Evolutionary conservation across 2,113 vertebrate genomes (phyloP).

Genomic region (Poecilia latipinna): DNA sequence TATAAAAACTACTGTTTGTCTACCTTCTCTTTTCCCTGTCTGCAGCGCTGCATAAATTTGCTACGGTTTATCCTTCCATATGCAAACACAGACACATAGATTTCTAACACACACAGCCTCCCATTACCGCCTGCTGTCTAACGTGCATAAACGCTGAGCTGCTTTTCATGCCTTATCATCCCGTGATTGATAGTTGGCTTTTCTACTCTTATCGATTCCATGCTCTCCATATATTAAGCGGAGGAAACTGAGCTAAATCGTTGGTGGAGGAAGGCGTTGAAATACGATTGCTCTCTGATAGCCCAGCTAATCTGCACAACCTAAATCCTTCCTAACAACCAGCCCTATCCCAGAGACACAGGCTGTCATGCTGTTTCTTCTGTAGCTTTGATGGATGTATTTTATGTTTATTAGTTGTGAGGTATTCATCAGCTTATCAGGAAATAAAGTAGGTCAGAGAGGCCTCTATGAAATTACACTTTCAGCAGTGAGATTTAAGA

Average conservation of each 20-base stretch:
- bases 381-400: conserved; percentile 62
- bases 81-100: conserved; percentile 42
- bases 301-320: conserved; percentile 66
- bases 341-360: conserved; percentile 42
- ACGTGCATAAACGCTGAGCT: conserved; percentile 44
- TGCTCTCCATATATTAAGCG: conserved; percentile 71
- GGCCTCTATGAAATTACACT: conserved; percentile 56
- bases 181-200: conserved; percentile 68
- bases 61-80: not conserved
- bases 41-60: not conserved
- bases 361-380: conserved; percentile 62
- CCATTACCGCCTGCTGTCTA: conserved; percentile 48
- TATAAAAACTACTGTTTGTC: not conserved
- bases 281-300: conserved; percentile 66
- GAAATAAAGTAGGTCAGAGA: conserved; percentile 51
- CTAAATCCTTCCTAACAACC: conserved; percentile 58
- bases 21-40: not conserved
- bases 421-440: conserved; percentile 66
- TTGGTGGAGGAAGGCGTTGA: conserved; percentile 56
- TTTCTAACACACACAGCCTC: conserved; percentile 13
- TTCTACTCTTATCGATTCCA: conserved; percentile 72
- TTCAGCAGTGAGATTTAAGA: conserved; percentile 64
- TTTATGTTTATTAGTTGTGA: conserved; percentile 72
- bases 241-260: conserved; percentile 56
- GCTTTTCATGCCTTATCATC: conserved; percentile 63